Conservation (phyloP, 2,797 vertebrate genomes). For the Onychomys torridus region DNA sequence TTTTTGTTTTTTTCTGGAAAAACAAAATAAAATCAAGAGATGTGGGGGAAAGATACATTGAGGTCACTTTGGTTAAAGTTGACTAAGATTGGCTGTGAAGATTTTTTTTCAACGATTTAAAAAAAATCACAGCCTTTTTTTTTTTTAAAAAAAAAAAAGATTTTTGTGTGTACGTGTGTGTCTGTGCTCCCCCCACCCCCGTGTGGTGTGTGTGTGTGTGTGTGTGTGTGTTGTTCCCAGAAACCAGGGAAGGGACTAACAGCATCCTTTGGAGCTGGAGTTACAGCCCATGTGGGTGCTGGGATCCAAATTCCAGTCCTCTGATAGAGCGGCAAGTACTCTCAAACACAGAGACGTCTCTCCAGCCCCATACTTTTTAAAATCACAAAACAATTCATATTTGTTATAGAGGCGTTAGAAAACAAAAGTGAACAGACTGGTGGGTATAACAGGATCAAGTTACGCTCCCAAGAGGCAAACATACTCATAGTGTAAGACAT, state of each 20-base stretch:
- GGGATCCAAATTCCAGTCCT: not conserved
- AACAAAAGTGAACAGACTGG: not conserved
- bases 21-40: conserved; percentile 57
- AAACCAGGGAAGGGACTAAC: not conserved
- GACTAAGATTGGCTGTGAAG: not conserved
- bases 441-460: not conserved
- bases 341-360: too few relatives aligned
- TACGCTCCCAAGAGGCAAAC: not conserved
- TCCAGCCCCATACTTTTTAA: not conserved
- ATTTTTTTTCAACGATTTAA: conserved; percentile 9
- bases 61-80: conserved; percentile 62
- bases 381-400: conserved; percentile 1
- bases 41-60: conserved; percentile 27
- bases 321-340: not conserved
- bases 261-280: not conserved
- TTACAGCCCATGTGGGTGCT: not conserved
- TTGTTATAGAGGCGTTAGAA: conserved; percentile 44
- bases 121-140: not conserved
- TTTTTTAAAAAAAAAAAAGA: not conserved
- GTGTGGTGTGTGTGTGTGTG: not conserved
- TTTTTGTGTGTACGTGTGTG: not conserved
- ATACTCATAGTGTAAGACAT: not conserved
- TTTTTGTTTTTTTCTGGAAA: conserved; percentile 60
- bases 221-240: not conserved
- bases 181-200: not conserved